Percentiles rank a stretch among this genome's conserved stretches.
Evolutionary conservation across 2,888 invertebrate species (phyloP).

Genomic region (Agonopterix heracliana): DNA sequence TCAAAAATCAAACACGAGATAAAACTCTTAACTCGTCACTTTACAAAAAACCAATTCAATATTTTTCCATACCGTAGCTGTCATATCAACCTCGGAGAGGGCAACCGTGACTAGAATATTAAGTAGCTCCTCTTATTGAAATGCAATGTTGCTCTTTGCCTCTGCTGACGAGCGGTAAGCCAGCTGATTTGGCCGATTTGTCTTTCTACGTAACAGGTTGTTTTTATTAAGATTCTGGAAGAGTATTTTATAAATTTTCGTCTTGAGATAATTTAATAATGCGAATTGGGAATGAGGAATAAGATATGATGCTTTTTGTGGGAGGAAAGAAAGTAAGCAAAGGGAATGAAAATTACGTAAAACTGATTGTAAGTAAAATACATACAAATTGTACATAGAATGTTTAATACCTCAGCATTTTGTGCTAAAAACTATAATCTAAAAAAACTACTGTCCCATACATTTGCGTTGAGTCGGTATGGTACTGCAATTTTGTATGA

Average conservation of each 20-base stretch:
- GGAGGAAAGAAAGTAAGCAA: no score
- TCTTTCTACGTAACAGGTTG: constrained; percentile 21
- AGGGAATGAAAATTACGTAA: no score
- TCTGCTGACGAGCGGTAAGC: constrained; percentile 27
- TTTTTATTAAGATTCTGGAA: not conserved
- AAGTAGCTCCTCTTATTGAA: constrained; percentile 20
- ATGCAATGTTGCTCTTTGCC: constrained; percentile 27
- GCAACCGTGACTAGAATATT: constrained; percentile 32
- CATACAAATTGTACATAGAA: no score
- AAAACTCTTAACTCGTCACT: constrained; percentile 12
- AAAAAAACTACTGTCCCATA: no score
- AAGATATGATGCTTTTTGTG: no score
- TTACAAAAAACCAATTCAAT: constrained; percentile 51
- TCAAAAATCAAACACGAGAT: not conserved
- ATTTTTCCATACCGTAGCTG: constrained; percentile 33
- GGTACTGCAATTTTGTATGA: no score
- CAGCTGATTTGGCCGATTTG: constrained; percentile 22
- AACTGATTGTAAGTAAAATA: no score
- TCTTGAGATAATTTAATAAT: not conserved
- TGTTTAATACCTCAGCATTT: no score
- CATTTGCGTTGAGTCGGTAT: no score
- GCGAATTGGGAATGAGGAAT: no score
- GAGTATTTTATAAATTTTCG: not conserved
- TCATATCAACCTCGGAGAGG: constrained; percentile 37
- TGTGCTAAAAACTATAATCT: no score